phyloP scores from a whole-genome alignment of 2,888 invertebrate genomes.

The Pogonocherus hispidulus region DNA sequence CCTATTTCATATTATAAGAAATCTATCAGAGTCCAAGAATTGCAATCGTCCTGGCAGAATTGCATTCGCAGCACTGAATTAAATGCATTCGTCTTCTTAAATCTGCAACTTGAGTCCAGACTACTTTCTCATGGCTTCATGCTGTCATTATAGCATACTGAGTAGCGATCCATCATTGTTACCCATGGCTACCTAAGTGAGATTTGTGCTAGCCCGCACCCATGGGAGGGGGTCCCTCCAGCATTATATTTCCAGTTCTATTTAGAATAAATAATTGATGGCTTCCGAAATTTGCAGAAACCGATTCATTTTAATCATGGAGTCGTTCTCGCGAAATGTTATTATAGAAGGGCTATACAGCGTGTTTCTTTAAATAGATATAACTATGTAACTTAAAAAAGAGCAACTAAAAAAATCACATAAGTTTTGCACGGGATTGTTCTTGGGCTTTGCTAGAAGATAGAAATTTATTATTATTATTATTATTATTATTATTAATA shows the following conservation, averaged over 20 bases:
- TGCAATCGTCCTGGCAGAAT: too few species aligned
- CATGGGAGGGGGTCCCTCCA: slow-evolving; percentile 47
- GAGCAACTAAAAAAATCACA: too few species aligned
- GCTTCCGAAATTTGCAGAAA: slow-evolving; percentile 40
- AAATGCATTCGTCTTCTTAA: slow-evolving; percentile 7
- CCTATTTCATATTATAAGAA: too few species aligned
- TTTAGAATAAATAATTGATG: slow-evolving; percentile 58
- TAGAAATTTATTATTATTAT: too few species aligned
- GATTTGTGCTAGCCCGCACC: slow-evolving; percentile 59
- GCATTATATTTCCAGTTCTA: slow-evolving; percentile 47
- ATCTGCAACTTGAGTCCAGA: not conserved
- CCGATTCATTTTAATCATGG: slow-evolving; percentile 38
- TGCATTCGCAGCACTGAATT: too few species aligned
- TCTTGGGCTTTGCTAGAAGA: too few species aligned
- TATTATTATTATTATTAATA: too few species aligned
- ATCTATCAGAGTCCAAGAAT: too few species aligned
- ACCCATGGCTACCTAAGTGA: slow-evolving; percentile 59
- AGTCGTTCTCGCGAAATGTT: slow-evolving; percentile 6
- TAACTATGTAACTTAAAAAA: too few species aligned
- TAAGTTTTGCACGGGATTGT: too few species aligned
- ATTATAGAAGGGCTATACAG: slow-evolving; percentile 2
- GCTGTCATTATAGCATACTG: slow-evolving; percentile 44
- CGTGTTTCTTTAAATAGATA: too few species aligned
- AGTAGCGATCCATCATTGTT: slow-evolving; percentile 58
- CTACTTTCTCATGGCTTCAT: slow-evolving; percentile 43